Base-by-base conservation (phyloP, 1,140 invertebrate genomes). In the Oreohelix idahoensis region DNA sequence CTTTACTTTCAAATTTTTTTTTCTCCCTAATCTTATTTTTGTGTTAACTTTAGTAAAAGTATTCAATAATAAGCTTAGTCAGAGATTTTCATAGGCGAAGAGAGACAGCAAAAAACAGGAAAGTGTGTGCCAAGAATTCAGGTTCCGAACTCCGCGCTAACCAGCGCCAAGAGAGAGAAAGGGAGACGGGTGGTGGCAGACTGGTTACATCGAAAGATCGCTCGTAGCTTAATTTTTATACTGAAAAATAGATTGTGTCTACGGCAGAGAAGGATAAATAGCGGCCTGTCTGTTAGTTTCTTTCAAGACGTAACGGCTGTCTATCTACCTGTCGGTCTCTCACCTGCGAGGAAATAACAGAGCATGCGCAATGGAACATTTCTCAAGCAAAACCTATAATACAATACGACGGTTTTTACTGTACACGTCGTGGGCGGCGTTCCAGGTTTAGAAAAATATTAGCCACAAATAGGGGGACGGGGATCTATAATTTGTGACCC, bases 241-340 rank as follows among this genome's bases (percentile, higher is more conserved):
- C 4, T 4, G 53, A 58, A n/a, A 58, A 58, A 58, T 23, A n/a
- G 15, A 58, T 58, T 58, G 53, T 58, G 53, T 58, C 53, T 58
- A 4, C 45, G 53, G 26, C 53, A 58, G 13, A 58, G 4, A 58
- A 23, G 53, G 26, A 58, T 58, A 4, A 15, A 15, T 4, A 4
- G 53, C 26, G 26, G 4, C 15, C 53, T 58, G 53, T 58, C 53
- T 58, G 15, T 58, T n/a, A 4, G 26, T 5, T n/a, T 23, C 53
- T 58, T 58, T 58, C 29, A 32, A 35, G n/a, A 66, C 63, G 29
- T 32, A 17, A 66, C 4, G 63, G 63, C 63, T 66, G 63, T 66
- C 63, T 66, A 32, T 66, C 63, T 66, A 66, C 63, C n/a, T 66
- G 63, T 66, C 63, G n/a, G n/a, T 66, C 1, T 66, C 63, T 66